phyloP scores from a whole-genome alignment of 1,140 invertebrate species.

The Nylanderia fulva region DNA sequence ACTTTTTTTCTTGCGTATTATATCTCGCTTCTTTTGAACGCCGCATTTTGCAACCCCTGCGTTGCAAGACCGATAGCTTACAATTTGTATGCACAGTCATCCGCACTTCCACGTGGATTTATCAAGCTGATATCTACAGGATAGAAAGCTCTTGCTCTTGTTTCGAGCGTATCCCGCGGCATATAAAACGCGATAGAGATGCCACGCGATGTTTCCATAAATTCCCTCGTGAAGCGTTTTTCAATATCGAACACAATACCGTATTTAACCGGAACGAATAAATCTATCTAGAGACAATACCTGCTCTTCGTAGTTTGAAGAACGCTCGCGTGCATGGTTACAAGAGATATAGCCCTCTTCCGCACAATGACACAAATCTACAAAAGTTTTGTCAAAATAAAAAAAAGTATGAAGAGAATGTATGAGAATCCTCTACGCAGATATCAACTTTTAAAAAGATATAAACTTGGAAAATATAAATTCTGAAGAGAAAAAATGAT shows the following conservation, averaged over 20 bases:
- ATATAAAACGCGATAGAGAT: slow-evolving; percentile 22
- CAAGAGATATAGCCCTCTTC: not conserved
- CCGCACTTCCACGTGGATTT: slow-evolving; percentile 56
- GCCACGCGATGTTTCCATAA: slow-evolving; percentile 42
- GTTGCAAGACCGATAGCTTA: slow-evolving; percentile 45
- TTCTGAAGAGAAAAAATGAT: not conserved
- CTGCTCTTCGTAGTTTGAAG: not conserved
- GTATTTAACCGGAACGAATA: slow-evolving; percentile 39
- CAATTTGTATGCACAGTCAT: slow-evolving; percentile 60
- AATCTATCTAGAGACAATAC: slow-evolving; percentile 7
- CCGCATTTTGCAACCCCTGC: not conserved
- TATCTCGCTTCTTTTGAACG: slow-evolving; percentile 18
- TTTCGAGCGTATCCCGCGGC: slow-evolving; percentile 41
- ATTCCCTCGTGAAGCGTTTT: slow-evolving; percentile 30
- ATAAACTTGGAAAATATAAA: no score
- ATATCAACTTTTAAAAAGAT: not conserved
- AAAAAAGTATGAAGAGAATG: not conserved
- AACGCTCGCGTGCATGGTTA: not conserved
- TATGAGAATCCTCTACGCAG: not conserved
- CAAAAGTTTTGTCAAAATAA: not conserved
- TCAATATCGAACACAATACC: slow-evolving; percentile 37
- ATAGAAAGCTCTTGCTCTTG: slow-evolving; percentile 54
- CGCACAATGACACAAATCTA: not conserved
- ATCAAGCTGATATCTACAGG: slow-evolving; percentile 46
- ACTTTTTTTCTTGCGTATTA: slow-evolving; percentile 19